phyloP scores from a whole-genome alignment of 1,140 invertebrate species.

The Drosophila murphyi region DNA sequence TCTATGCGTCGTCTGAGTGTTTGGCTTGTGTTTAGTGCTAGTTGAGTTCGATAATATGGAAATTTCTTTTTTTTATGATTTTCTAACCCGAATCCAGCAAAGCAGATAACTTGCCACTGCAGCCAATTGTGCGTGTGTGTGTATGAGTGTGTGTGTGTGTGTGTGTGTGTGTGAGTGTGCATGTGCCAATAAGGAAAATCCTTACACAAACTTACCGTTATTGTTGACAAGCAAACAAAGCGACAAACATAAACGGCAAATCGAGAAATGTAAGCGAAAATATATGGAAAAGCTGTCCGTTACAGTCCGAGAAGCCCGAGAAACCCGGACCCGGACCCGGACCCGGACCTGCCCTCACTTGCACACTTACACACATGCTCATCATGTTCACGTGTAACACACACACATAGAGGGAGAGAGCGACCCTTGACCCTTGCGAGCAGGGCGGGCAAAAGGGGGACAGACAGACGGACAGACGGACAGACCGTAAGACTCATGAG shows the following conservation, averaged over 20 bases:
- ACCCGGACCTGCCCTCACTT: constrained; percentile 39
- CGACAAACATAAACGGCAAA: constrained; percentile 27
- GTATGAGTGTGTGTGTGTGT: neutral
- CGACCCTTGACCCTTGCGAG: constrained; percentile 40
- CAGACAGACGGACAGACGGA: constrained; percentile 30
- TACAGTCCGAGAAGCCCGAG: constrained; percentile 19
- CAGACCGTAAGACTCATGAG: constrained; percentile 61
- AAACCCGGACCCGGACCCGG: constrained; percentile 2
- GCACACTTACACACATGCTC: constrained; percentile 27
- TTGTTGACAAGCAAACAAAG: constrained; percentile 70
- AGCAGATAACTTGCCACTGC: constrained; percentile 52
- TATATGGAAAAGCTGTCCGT: constrained; percentile 54
- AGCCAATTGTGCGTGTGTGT: constrained; percentile 15
- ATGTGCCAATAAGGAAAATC: constrained; percentile 34
- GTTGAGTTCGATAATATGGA: constrained; percentile 79
- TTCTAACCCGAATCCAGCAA: constrained; percentile 60
- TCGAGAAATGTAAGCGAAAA: constrained; percentile 62
- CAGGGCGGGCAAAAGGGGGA: constrained; percentile 2
- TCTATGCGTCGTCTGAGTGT: constrained; percentile 2
- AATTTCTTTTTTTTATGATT: constrained; percentile 71
- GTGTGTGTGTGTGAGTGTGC: constrained; percentile 1
- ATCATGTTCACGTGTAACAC: neutral
- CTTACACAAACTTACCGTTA: constrained; percentile 33
- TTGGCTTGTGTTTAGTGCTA: constrained; percentile 32
- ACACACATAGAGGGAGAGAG: constrained; percentile 4